phyloP scores from a whole-genome alignment of 2,797 vertebrate species.

The Scolopax rusticola region DNA sequence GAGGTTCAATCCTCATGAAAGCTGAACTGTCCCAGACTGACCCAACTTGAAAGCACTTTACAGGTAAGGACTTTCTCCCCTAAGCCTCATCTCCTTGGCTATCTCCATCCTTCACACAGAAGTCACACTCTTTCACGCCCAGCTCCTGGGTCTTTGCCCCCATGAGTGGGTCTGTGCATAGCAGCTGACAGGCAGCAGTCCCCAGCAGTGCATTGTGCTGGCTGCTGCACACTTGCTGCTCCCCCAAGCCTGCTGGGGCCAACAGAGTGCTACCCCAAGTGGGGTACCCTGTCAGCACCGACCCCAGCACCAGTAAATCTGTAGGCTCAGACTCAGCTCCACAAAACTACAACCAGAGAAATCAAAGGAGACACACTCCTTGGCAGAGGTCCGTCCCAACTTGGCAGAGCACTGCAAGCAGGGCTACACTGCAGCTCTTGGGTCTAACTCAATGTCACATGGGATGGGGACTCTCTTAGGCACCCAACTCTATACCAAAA shows the following conservation, averaged over 20 bases:
- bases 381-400: not conserved
- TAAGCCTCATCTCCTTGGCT: not conserved
- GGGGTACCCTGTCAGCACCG: no score
- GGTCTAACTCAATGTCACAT: not conserved
- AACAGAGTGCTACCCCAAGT: not conserved
- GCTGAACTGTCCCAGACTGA: not conserved
- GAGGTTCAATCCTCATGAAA: not conserved
- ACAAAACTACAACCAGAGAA: not conserved
- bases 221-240: not conserved
- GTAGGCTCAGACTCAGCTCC: not conserved
- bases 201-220: accelerated
- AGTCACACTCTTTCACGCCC: not conserved
- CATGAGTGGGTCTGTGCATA: not conserved
- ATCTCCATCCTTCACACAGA: not conserved
- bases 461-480: not conserved
- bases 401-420: not conserved
- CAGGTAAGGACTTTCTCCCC: not conserved
- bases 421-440: not conserved
- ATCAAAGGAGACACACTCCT: not conserved
- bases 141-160: not conserved
- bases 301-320: not conserved
- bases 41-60: not conserved
- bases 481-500: not conserved
- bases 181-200: not conserved
- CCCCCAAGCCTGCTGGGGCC: not conserved